A percentile compares a stretch with the other conserved stretches of the same genome.
These are phyloP conservation scores for Octodonta nipae DNA, from an alignment of 2,888 invertebrate genomes.

Conservation along the genomic window DNA sequence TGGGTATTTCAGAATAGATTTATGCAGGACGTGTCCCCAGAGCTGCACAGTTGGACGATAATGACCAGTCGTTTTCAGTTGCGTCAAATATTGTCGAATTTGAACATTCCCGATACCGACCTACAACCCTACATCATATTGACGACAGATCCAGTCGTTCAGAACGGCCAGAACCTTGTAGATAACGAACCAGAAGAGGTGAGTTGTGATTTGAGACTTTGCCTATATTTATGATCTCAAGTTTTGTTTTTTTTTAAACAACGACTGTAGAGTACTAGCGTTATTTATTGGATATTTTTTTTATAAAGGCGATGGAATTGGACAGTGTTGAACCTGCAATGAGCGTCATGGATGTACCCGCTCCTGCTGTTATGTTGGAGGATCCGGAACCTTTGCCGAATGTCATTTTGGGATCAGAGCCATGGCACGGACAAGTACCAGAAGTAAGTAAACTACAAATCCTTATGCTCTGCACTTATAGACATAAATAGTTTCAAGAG, in stretches of 20 bases:
- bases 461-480: no score
- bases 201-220: no score
- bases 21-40: slow-evolving; percentile 26
- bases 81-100: slow-evolving; percentile 22
- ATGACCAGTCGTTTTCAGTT: slow-evolving; percentile 25
- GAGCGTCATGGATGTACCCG: no score
- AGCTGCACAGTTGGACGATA: slow-evolving; percentile 30
- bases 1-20: slow-evolving; percentile 22
- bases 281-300: slow-evolving; percentile 2
- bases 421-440: slow-evolving; percentile 51
- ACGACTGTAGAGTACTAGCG: slow-evolving; percentile 2
- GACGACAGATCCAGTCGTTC: slow-evolving; percentile 20
- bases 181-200: no score
- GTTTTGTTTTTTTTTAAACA: no score
- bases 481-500: no score
- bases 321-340: slow-evolving; percentile 32
- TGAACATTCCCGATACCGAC: slow-evolving; percentile 24
- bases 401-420: slow-evolving; percentile 42
- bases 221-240: no score
- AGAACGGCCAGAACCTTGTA: no score
- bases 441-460: slow-evolving; percentile 36
- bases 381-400: slow-evolving; percentile 36
- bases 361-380: slow-evolving; percentile 19
- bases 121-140: slow-evolving; percentile 29
- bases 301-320: slow-evolving; percentile 40